Evolutionary conservation across 2,888 invertebrate species (phyloP), one percentile per base, ranked within the genome.

Genomic region (Baronia brevicornis): DNA sequence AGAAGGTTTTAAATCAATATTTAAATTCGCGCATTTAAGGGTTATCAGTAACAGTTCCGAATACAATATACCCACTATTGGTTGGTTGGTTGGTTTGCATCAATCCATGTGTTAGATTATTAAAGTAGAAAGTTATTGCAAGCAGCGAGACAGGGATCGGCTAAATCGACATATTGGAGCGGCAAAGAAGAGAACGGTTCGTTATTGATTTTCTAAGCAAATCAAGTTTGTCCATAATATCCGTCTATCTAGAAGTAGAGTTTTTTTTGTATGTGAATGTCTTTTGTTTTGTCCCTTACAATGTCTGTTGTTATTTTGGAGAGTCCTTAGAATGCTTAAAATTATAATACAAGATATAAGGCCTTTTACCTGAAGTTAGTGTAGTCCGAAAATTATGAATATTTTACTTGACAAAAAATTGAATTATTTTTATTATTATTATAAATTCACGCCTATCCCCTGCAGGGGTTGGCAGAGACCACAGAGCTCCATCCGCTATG

Each of bases 141-240:
- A 70, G 84, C 84, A 82, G 84, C 84, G 42, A 71, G 82, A 58
- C 82, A 80, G 52, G 80, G 82, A 64, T 84, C 84, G 0, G 67
- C 75, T 28, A 84, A 84, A 50, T 79, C 74, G 2, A 68, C 67
- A 6, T 82, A 79, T 55, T 82, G 84, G 84, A 79, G 74, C 60
- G 78, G 78, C 38, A 82, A 82, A 60, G 84, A 84, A 66, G 84
- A 82, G 36, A 82, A 71, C 39, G 82, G 82, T 82, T 77, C 80
- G 85, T 82, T 65, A 25, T 46, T 48, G 44, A 39, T 43, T 37
- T 41, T 36, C 47, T 43, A 51, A 48, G 29, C 31, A 6, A 5
- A 12, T 9, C 33, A 13, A 46, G 41, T 44, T 44, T 44, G 44
- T 54, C 41, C 37, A 39, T 48, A 39, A 38, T 50, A 36, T n/a